phyloP scores from a whole-genome alignment of 1,140 invertebrate species.

The Ceratina calcarata region DNA sequence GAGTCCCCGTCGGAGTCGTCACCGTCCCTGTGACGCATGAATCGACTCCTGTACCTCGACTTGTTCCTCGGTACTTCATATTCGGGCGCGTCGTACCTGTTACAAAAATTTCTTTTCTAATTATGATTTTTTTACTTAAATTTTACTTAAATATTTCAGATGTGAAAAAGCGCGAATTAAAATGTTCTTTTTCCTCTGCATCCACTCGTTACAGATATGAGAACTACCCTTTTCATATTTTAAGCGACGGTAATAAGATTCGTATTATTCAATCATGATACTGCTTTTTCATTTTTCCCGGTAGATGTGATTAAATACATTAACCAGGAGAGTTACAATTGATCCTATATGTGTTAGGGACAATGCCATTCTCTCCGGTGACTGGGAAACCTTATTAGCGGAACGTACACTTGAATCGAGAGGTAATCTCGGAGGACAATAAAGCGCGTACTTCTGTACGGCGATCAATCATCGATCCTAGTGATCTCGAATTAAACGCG shows the following conservation, averaged over 20 bases:
- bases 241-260: no score
- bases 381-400: slow-evolving; percentile 4
- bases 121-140: no score
- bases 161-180: no score
- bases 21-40: slow-evolving; percentile 81
- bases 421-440: slow-evolving; percentile 18
- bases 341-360: neutral
- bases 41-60: slow-evolving; percentile 81
- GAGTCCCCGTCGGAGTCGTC: slow-evolving; percentile 79
- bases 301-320: neutral
- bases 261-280: no score
- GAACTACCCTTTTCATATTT: no score
- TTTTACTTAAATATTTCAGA: no score
- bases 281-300: neutral
- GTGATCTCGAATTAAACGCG: neutral
- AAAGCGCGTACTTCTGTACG: neutral
- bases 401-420: slow-evolving; percentile 16
- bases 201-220: no score
- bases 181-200: no score
- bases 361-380: slow-evolving; percentile 2
- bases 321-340: neutral
- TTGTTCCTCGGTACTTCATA: slow-evolving; percentile 78
- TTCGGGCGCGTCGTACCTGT: slow-evolving; percentile 77
- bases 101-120: neutral
- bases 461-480: neutral